Evolutionary conservation across 2,888 invertebrate species (phyloP), one percentile per base, ranked within the genome.

Genomic region (Lucinisca nassula): DNA sequence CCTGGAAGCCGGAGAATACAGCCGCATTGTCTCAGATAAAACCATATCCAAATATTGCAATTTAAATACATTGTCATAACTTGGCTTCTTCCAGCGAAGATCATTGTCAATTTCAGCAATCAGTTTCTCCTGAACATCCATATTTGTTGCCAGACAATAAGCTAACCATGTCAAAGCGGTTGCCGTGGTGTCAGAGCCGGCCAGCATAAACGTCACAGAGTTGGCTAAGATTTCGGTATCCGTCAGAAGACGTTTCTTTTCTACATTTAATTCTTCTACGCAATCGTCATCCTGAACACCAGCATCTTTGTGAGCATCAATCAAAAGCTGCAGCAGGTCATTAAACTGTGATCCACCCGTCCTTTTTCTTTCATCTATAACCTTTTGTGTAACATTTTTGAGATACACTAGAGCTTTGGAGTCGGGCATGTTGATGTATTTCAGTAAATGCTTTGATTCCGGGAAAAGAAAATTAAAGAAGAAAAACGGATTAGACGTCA

Each of bases 1-100:
- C 85, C 88, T 79, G 2, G 87, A 85, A 0, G 88, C 84, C 10
- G 93, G 91, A 4, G 92, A 90, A 78, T 88, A 92, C 21, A 92
- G 45, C 4, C 93, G 87, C 32, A 93, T 82, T 0, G 90, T 87
- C 73, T 93, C 93, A 3, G 87, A 88, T 0, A 93, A 55, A 55
- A 90, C 86, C 84, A 90, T 90, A 17, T 93, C 92, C 75, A 93
- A 73, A 75, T 85, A 90, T 14, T 79, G 78, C 37, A 93, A 75
- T 73, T 84, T 79, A 32, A 84, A 72, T n/a, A 93, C 87, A 30
- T 85, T 86, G 49, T 92, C 92, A 40, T 93, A 91, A 0, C 79
- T 79, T 12, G 91, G 90, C 6, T 79, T 80, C 10, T 84, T n/a
- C 12, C 55, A 27, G 0, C 90, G 85, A n/a, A 90, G 74, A 8